Base-by-base conservation (phyloP, 2,888 invertebrate species). In the Nomada flava region DNA sequence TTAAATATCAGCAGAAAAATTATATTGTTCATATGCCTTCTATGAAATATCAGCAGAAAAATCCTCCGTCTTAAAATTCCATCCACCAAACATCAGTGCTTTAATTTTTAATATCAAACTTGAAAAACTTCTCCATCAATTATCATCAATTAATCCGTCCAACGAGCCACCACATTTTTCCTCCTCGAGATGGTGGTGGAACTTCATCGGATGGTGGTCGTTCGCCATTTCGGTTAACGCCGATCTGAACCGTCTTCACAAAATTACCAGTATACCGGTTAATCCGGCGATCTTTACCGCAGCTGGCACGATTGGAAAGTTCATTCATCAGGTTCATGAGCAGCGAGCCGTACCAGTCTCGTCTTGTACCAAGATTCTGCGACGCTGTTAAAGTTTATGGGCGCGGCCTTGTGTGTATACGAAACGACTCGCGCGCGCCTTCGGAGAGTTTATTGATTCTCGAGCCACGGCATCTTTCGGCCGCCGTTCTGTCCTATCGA, bases 351-450 rank as follows among this genome's bases (percentile, higher is more conserved):
- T 87, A 87, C 26, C 88, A 87, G 80, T 75, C 86, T 75, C 79
- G 77, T 68, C 82, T 79, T 78, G 69, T 83, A 86, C 86, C 82
- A 89, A 91, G 90, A 92, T 93, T 93, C 90, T 88, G 91, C 89
- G 90, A 90, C 89, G 91, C 91, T 89, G 92, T 93, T 92, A 91
- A 92, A 92, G 90, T 93, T 93, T 93, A 93, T 92, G 93, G 92
- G 92, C 91, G 91, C 92, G 93, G 92, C 89, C 91, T 91, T 86
- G 89, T 87, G 87, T 90, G 90, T 92, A 91, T 80, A 82, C 23
- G 81, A 79, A 71, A 79, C 78, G 86, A 82, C 85, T 75, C 83
- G 79, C 86, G 81, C 84, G 86, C 88, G 87, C 87, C 88, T 88
- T 89, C 86, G 82, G 76, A 86, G 89, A 90, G 91, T 92, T 92